phyloP scores from a whole-genome alignment of 2,888 invertebrate genomes.

The Drosophila maculinotata region DNA sequence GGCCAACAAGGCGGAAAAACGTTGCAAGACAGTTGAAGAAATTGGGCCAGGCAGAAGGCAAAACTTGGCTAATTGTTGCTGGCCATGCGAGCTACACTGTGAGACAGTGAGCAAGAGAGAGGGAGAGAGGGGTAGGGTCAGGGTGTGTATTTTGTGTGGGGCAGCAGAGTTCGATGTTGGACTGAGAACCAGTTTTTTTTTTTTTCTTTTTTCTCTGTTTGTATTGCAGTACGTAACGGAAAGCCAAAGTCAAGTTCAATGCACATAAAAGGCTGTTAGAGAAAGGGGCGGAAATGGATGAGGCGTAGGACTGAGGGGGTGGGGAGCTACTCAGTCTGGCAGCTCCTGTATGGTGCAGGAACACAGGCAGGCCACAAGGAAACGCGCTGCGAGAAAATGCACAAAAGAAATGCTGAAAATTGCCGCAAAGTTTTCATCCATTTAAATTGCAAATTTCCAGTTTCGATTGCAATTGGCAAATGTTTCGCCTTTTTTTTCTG shows the following conservation, averaged over 20 bases:
- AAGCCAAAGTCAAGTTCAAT: constrained; percentile 73
- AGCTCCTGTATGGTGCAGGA: constrained; percentile 28
- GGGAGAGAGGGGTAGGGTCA: neutral
- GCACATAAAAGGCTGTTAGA: constrained; percentile 57
- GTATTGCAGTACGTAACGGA: constrained; percentile 27
- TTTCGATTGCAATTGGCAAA: constrained; percentile 70
- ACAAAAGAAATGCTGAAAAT: constrained; percentile 69
- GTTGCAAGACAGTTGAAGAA: constrained; percentile 55
- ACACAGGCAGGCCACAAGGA: constrained; percentile 32
- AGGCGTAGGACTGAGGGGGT: neutral
- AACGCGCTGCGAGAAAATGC: constrained; percentile 36
- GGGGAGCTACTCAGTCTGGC: constrained; percentile 7
- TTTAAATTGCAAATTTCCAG: constrained; percentile 78
- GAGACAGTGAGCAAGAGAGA: neutral
- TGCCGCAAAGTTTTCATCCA: constrained; percentile 69
- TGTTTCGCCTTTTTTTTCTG: constrained; percentile 37
- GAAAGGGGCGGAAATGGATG: neutral
- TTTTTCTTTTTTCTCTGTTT: constrained; percentile 9
- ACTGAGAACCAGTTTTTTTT: constrained; percentile 58
- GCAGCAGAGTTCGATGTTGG: constrained; percentile 24
- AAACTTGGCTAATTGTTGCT: constrained; percentile 82
- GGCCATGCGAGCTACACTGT: constrained; percentile 46
- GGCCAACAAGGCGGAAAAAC: constrained; percentile 63
- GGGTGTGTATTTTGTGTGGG: too few species aligned
- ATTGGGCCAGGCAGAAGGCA: constrained; percentile 54